These are phyloP conservation scores for Alauda arvensis DNA, from an alignment of 2,797 vertebrate species.

Conservation along the genomic window DNA sequence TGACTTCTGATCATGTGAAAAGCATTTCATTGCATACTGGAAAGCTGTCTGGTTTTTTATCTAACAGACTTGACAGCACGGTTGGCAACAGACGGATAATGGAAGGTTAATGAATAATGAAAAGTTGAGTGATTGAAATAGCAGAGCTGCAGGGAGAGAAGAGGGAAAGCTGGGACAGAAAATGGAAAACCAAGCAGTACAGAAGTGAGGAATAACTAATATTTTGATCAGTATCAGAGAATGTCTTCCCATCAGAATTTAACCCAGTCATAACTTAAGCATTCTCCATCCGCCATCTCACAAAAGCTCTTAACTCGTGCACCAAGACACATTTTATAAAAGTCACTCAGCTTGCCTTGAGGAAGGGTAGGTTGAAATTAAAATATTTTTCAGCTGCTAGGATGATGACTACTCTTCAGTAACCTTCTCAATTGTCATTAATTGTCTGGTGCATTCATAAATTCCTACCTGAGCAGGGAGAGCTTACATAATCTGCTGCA, in stretches of 20 bases:
- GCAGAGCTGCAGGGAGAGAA: constrained; percentile 2
- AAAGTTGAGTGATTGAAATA: constrained; percentile 36
- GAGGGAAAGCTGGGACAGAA: neutral
- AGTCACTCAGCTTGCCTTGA: neutral
- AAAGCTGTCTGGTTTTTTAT: constrained; percentile 22
- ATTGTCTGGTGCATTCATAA: neutral
- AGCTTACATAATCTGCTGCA: neutral
- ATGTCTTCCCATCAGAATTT: neutral
- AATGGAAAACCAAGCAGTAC: neutral
- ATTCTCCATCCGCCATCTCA: neutral
- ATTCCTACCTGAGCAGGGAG: neutral
- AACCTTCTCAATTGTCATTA: neutral
- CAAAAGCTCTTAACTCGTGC: neutral
- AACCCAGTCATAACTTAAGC: neutral
- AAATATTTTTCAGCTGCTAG: neutral
- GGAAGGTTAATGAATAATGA: constrained; percentile 37
- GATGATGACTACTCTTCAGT: neutral
- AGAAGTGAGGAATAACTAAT: neutral
- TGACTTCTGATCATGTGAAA: constrained; percentile 38
- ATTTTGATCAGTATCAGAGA: neutral
- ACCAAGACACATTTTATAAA: neutral
- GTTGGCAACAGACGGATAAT: neutral
- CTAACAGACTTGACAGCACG: neutral
- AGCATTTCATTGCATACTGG: constrained; percentile 12
- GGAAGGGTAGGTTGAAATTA: neutral